Conservation (phyloP, 2,888 invertebrate species). For the Gnatocerus cornutus region DNA sequence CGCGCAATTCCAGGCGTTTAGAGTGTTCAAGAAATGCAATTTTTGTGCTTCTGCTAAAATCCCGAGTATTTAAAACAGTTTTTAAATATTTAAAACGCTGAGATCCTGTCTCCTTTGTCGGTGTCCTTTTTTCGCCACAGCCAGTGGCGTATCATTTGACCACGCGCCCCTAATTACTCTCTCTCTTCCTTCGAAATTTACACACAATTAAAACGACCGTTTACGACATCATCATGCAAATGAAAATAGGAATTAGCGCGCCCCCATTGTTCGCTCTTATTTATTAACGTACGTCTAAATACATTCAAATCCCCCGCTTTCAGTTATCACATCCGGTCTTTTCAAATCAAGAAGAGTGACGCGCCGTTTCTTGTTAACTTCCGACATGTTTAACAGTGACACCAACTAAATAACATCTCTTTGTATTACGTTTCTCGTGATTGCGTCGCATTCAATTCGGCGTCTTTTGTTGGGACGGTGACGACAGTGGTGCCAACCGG, state of each 20-base stretch:
- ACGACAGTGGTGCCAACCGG: conserved; percentile 3
- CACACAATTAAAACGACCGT: conserved; percentile 44
- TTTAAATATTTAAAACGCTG: too few species aligned
- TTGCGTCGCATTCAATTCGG: conserved; percentile 11
- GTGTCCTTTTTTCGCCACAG: background rate
- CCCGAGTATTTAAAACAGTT: background rate
- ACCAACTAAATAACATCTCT: conserved; percentile 5
- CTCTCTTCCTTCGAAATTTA: conserved; percentile 31
- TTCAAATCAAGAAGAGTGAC: conserved; percentile 1
- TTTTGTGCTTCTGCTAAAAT: too few species aligned
- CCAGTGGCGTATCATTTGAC: conserved; percentile 14
- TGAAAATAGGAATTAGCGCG: conserved; percentile 40
- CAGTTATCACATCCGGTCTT: conserved; percentile 14
- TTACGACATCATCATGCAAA: conserved; percentile 43
- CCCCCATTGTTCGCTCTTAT: conserved; percentile 36
- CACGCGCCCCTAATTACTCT: conserved; percentile 19
- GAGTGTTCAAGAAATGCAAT: too few species aligned
- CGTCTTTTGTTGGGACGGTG: conserved; percentile 5
- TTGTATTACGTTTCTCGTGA: conserved; percentile 5
- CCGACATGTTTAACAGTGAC: conserved; percentile 18
- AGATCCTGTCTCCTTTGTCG: too few species aligned
- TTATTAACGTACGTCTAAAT: conserved; percentile 18
- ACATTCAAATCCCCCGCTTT: conserved; percentile 11
- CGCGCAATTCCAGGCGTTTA: too few species aligned
- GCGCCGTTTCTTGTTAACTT: conserved; percentile 17